A percentile compares a stretch with the other conserved stretches of the same genome.
Evolutionary conservation across 92 coral and sea anemone species (phyloP).

Genomic region (Palythoa grandiflora): DNA sequence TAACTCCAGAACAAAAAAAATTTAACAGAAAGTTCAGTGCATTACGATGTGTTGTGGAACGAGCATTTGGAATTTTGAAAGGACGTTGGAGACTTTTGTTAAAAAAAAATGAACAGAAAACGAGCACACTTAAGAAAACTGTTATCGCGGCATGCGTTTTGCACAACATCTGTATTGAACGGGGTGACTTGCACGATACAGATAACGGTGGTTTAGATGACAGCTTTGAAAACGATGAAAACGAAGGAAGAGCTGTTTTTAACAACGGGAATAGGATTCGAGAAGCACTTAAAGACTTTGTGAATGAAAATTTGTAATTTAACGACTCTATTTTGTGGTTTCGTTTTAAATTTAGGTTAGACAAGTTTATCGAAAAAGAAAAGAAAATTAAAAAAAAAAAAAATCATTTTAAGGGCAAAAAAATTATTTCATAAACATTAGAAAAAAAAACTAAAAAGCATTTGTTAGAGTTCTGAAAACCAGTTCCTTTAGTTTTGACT

Average conservation of each 20-base stretch:
- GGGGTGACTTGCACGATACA: not conserved
- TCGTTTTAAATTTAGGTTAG: no score
- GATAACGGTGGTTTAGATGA: conserved; percentile 43
- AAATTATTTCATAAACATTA: no score
- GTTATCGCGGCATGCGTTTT: conserved; percentile 56
- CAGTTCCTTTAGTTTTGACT: no score
- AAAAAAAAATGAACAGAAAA: conserved; percentile 48
- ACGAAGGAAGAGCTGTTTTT: not conserved
- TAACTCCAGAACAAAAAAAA: conserved; percentile 54
- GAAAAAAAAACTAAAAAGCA: no score
- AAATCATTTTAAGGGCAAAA: no score
- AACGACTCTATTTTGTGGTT: no score
- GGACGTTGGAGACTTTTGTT: conserved; percentile 48
- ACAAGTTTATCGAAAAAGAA: no score
- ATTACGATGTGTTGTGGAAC: conserved; percentile 57
- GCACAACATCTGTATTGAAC: conserved; percentile 38
- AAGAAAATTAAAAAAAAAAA: no score
- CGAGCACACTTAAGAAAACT: conserved; percentile 47
- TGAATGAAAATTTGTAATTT: not conserved
- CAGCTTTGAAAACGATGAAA: conserved; percentile 40
- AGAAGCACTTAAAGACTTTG: conserved; percentile 6
- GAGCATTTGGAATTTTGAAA: conserved; percentile 62
- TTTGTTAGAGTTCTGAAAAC: no score
- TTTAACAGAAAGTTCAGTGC: conserved; percentile 59
- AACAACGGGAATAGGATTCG: not conserved